These are phyloP conservation scores for Stictonetta naevosa DNA, from an alignment of 2,113 vertebrate genomes.

Conservation along the genomic window DNA sequence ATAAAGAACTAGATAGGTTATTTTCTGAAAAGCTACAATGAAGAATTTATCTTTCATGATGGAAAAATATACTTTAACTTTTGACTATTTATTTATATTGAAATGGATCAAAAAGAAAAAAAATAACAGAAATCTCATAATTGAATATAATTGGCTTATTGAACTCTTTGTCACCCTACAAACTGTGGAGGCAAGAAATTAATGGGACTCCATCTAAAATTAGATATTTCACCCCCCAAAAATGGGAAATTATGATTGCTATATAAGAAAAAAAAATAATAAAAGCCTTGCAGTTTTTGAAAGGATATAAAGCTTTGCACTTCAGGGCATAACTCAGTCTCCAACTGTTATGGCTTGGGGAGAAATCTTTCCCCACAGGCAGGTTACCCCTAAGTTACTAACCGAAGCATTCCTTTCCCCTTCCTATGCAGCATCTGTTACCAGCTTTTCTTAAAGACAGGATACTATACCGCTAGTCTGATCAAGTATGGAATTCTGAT, in stretches of 20 bases:
- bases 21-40: neutral
- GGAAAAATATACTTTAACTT: neutral
- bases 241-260: neutral
- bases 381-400: neutral
- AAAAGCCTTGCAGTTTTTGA: neutral
- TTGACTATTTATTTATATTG: neutral
- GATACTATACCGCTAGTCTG: neutral
- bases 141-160: neutral
- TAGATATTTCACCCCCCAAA: neutral
- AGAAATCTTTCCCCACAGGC: neutral
- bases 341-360: neutral
- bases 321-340: neutral
- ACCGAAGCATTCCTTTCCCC: neutral
- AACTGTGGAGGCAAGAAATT: neutral
- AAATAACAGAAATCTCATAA: neutral
- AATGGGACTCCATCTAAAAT: neutral
- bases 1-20: neutral
- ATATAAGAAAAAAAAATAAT: neutral
- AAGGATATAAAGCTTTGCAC: neutral
- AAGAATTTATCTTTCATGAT: neutral
- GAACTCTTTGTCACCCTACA: neutral
- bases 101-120: neutral
- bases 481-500: conserved; percentile 2
- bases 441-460: neutral
- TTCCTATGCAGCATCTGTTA: neutral